Evolutionary conservation across 1,140 invertebrate genomes (phyloP).

Genomic region (Carposina sasakii): DNA sequence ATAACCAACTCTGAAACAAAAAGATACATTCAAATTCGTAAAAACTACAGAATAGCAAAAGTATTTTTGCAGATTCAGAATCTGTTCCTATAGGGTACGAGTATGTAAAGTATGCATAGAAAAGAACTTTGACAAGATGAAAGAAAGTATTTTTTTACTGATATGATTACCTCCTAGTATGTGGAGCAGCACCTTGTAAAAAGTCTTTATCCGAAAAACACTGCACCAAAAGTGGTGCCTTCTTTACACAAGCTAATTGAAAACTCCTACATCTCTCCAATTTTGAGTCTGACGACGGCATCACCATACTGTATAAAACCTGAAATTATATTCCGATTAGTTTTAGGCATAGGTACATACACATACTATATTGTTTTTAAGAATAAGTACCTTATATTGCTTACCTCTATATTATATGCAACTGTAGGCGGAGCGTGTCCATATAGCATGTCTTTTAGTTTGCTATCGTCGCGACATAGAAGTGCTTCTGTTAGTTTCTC

Average conservation of each 20-base stretch:
- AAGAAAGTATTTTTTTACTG: too few species aligned
- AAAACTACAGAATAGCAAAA: too few species aligned
- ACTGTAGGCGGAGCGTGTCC: constrained; percentile 66
- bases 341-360: background rate
- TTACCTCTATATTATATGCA: constrained; percentile 67
- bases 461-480: constrained; percentile 56
- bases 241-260: constrained; percentile 91
- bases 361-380: too few species aligned
- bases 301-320: constrained; percentile 92
- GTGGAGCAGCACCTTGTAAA: constrained; percentile 56
- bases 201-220: constrained; percentile 63
- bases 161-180: constrained; percentile 65
- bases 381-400: too few species aligned
- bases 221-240: constrained; percentile 68
- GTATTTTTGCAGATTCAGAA: too few species aligned
- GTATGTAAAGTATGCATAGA: too few species aligned
- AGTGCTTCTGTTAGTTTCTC: constrained; percentile 67
- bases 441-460: constrained; percentile 63
- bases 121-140: too few species aligned
- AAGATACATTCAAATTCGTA: too few species aligned
- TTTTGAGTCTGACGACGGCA: constrained; percentile 90
- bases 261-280: constrained; percentile 89
- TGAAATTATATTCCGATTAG: constrained; percentile 60
- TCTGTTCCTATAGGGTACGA: too few species aligned
- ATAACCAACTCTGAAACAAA: constrained; percentile 80